Conservation (phyloP, 2,797 vertebrate genomes). For the Cyprinodon diabolis region DNA sequence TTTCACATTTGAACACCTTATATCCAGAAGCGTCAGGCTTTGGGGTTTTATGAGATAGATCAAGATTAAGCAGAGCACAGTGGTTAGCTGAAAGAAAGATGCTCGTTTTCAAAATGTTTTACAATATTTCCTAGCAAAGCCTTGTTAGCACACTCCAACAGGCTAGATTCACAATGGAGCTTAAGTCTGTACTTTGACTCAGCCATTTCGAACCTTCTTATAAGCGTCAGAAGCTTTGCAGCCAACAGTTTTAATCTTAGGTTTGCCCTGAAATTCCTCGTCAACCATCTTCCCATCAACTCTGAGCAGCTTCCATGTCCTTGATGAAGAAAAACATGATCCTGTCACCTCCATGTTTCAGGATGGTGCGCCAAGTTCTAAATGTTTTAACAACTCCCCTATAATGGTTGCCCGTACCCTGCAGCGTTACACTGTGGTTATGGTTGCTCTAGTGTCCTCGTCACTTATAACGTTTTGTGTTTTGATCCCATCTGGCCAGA, state of each 20-base stretch:
- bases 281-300: neutral
- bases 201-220: neutral
- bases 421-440: neutral
- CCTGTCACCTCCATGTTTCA: neutral
- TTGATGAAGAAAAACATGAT: neutral
- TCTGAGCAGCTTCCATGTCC: neutral
- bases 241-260: neutral
- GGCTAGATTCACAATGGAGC: neutral
- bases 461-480: neutral
- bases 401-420: neutral
- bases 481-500: neutral
- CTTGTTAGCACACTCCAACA: neutral
- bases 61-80: neutral
- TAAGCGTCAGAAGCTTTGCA: neutral
- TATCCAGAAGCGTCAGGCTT: neutral
- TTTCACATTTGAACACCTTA: neutral
- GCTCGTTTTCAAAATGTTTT: neutral
- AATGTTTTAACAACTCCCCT: neutral
- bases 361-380: neutral
- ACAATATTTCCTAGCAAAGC: neutral
- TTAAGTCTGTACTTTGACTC: neutral
- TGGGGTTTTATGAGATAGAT: neutral
- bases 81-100: neutral
- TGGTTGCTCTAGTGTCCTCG: neutral
- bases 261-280: neutral